Base-by-base conservation (phyloP, 2,888 invertebrate genomes). In the Ennomos quercinarius region DNA sequence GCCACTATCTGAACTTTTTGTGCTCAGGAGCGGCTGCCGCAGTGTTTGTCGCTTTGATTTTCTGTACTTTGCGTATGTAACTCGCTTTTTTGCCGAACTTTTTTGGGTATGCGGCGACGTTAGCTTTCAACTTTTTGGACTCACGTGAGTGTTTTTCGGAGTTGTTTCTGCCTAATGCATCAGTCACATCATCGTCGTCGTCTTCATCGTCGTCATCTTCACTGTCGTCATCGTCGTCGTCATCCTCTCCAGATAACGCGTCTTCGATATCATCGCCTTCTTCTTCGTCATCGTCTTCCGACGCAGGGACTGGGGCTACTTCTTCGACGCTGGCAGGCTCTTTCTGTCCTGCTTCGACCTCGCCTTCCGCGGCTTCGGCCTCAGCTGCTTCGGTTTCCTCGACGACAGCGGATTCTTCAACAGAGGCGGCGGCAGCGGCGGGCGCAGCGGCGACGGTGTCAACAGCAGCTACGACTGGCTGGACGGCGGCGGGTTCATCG, bases 61-160 rank as follows among this genome's bases (percentile, higher is more conserved):
- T 92, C 91, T 92, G 91, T 82, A 92, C 81, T 92, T 93, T 93
- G 78, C 86, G 84, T 75, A 84, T 78, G 78, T 89, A 85, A 78
- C 87, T 90, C 58, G 87, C 84, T 84, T 91, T 93, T 92, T 93
- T 91, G 62, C 83, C 91, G 66, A 86, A 81, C 80, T 91, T 92
- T 91, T 92, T 93, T 69, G 83, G 79, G 76, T 88, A 84, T 76
- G 79, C 81, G 73, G 84, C 79, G 76, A 79, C 80, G 80, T 82
- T 84, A 70, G 87, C 83, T 80, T 93, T 93, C 85, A 90, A 84
- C 84, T 95, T 94, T 95, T 96, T 96, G 81, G 96, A 97, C 97
- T 97, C 96, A 97, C 97, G 97, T 96, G 97, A 94, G 93, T 91
- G 85, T 81, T 91, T 91, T 55, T 75, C 74, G 68, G 84, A 80